Evolutionary conservation across 2,888 invertebrate genomes (phyloP), one percentile per base, ranked within the genome.

Genomic region (Plebejus argus): DNA sequence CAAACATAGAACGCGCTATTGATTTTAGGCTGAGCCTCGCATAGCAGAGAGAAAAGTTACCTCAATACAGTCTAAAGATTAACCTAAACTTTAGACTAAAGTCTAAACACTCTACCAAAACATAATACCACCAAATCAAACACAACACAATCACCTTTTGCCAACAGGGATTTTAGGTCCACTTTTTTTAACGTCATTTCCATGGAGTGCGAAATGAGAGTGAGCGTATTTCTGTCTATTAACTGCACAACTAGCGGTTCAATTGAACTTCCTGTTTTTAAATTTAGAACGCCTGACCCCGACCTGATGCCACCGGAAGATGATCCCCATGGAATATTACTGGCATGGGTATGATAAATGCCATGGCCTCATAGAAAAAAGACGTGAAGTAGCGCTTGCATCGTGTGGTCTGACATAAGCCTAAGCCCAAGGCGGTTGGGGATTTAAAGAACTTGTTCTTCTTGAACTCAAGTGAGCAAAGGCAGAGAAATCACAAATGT

Each of bases 191-290:
- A 85, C 81, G 87, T 88, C 91, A 91, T 89, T 80, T 80, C 84
- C 66, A 78, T 76, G 77, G 85, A 86, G 85, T 86, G 87, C 88
- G 81, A 89, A 89, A 90, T 89, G 89, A 90, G 88, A 89, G 86
- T 89, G 90, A 89, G 86, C 88, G 76, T 92, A 92, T 92, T 93
- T 92, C 87, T 86, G 89, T 89, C 89, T 91, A 87, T 90, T 92
- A 91, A 91, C 86, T 88, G 89, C 89, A 91, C 91, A 91, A 89
- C 90, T 88, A 87, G 85, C 85, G 82, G 87, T 88, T 89, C 89
- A 92, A 93, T 93, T 93, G 88, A 93, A 93, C 92, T 88, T 93
- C 93, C 93, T 91, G 92, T 87, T 90, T 92, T 89, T 90, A 90
- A 89, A 93, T 91, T 83, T 82, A 84, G 84, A 82, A 80, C 80